phyloP scores from a whole-genome alignment of 2,888 invertebrate genomes.

The Nysson spinosus region DNA sequence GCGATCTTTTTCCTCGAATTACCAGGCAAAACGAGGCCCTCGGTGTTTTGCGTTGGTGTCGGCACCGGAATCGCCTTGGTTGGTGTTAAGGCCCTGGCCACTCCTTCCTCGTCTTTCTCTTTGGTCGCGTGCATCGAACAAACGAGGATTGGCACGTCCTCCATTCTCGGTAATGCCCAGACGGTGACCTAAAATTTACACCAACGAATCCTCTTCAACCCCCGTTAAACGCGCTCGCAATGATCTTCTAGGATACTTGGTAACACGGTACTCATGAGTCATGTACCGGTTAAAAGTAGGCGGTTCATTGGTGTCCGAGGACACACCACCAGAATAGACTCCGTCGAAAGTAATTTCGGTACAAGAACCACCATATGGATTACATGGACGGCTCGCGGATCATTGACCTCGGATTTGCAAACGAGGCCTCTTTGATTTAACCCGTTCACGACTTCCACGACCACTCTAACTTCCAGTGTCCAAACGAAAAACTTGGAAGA shows the following conservation, averaged over 20 bases:
- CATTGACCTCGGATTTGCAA: conserved; percentile 43
- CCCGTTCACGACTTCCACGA: no score
- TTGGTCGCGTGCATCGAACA: conserved; percentile 78
- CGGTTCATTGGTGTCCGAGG: conserved; percentile 77
- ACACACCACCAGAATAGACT: conserved; percentile 50
- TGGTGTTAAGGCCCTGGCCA: conserved; percentile 70
- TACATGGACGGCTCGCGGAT: conserved; percentile 40
- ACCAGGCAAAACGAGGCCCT: conserved; percentile 70
- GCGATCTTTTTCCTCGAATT: conserved; percentile 24
- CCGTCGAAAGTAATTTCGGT: no score
- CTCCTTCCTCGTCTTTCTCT: conserved; percentile 65
- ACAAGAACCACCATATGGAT: conserved; percentile 46
- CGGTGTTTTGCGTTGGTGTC: conserved; percentile 58
- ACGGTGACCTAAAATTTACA: conserved; percentile 77
- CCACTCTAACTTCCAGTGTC: no score
- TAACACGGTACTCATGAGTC: conserved; percentile 45
- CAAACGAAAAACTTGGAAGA: no score
- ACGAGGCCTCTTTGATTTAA: conserved; percentile 17
- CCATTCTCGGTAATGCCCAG: conserved; percentile 84
- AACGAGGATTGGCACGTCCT: conserved; percentile 83
- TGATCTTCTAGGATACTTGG: conserved; percentile 34
- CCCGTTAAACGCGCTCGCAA: conserved; percentile 41
- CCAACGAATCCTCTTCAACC: conserved; percentile 47
- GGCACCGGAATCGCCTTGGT: conserved; percentile 68
- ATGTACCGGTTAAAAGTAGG: conserved; percentile 52